Base-by-base conservation (phyloP, 2,888 invertebrate genomes). In the Lithophane socia region DNA sequence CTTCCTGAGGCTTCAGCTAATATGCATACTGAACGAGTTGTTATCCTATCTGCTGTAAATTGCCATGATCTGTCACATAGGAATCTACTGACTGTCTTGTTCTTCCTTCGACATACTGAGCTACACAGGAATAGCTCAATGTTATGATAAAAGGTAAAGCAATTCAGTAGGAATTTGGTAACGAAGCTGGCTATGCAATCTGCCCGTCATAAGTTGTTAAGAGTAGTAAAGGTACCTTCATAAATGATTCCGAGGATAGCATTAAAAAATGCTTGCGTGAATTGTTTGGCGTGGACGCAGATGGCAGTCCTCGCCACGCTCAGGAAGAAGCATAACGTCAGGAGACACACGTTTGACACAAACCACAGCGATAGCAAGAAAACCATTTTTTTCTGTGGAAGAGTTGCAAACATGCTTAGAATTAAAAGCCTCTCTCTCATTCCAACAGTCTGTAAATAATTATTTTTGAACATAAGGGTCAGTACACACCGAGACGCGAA, bases 291-390 rank as follows among this genome's bases (percentile, higher is more conserved):
- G 4, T 52, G 5, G 52, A 89, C 80, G 69, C 84, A 88, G 29
- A 92, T 80, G 5, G 85, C 37, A 0, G 79, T n/a, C 63, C 90
- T 91, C 4, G 89, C 86, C 10, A 77, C 44, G 77, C 91, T 91
- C 73, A 95, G 84, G 0, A 92, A 18, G n/a, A 79, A 79, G 86
- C 93, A 94, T 3, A 94, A 21, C 0, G 84, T 67, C 70, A 94
- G 70, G 9, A 96, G 91, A 2, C 92, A 85, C 3, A 94, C n/a
- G 64, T 95, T 94, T 0, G 95, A 95, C 4, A 91, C 87, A 82
- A 90, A 92, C 95, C 95, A 96, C 44, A 95, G 29, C 0, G 92
- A 87, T 63, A 91, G 90, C 8, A 92, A 10, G 79, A 90, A 94
- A 54, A 87, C 58, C 42, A 86, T 85, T 77, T 87, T 89, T 5